A percentile compares a stretch with the other conserved stretches of the same genome.
Evolutionary conservation across 2,888 invertebrate species (phyloP).

Genomic region (Andrena dorsata): DNA sequence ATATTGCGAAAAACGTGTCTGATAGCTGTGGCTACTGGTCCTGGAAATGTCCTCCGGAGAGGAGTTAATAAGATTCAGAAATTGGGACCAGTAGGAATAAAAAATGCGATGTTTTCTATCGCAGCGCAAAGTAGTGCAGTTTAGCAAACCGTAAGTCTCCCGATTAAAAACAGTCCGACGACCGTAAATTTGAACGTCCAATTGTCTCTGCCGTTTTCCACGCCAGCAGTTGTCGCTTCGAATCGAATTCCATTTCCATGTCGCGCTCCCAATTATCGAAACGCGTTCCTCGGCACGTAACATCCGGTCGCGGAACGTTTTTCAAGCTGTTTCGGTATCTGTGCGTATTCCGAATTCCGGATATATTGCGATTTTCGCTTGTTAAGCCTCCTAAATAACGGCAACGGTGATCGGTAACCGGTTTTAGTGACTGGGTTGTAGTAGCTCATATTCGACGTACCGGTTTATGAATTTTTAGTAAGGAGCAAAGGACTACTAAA

Average conservation of each 20-base stretch:
- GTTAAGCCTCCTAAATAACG: slow-evolving; percentile 44
- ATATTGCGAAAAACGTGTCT: no score
- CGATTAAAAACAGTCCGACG: background rate
- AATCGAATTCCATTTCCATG: slow-evolving; percentile 15
- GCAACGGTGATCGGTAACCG: slow-evolving; percentile 21
- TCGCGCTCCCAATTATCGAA: slow-evolving; percentile 41
- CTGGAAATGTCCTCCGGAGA: no score
- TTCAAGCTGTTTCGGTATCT: background rate
- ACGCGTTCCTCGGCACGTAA: slow-evolving; percentile 11
- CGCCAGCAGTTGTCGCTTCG: slow-evolving; percentile 20
- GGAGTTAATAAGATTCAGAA: no score
- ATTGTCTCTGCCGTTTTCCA: background rate
- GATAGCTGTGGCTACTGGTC: no score
- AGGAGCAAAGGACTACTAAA: no score
- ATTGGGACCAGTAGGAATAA: no score
- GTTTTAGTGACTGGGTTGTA: slow-evolving; percentile 20
- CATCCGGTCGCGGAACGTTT: slow-evolving; percentile 28
- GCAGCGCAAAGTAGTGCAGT: background rate
- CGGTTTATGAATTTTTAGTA: no score
- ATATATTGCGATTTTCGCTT: slow-evolving; percentile 41
- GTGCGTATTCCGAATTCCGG: slow-evolving; percentile 11
- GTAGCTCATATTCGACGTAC: no score
- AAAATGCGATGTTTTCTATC: background rate
- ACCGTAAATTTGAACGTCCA: slow-evolving; percentile 7
- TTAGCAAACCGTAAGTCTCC: background rate